A percentile compares a stretch with the other conserved stretches of the same genome.
Conservation (phyloP, 2,888 invertebrate genomes). For the Drosophila greeni region DNA sequence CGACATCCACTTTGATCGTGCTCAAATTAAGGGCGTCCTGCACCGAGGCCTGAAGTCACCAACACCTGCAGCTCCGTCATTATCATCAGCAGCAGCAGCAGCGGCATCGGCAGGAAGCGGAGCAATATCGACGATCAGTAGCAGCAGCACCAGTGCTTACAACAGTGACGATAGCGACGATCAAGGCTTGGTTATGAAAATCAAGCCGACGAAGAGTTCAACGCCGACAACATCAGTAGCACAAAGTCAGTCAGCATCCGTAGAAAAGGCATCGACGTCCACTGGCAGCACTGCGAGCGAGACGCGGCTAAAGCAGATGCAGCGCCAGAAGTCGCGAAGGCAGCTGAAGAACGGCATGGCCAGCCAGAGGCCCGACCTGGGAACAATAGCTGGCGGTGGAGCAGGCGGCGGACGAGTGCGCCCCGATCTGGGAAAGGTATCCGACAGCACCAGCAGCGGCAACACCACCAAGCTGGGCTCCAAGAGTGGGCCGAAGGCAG, state of each 20-base stretch:
- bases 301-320: slow-evolving; percentile 79
- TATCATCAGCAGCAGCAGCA: slow-evolving; percentile 1
- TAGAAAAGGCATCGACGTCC: slow-evolving; percentile 76
- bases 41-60: slow-evolving; percentile 72
- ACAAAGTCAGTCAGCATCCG: slow-evolving; percentile 26
- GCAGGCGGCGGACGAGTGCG: slow-evolving; percentile 77
- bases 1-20: slow-evolving; percentile 80
- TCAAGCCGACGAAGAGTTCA: slow-evolving; percentile 44
- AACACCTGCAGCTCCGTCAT: slow-evolving; percentile 42
- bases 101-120: slow-evolving; percentile 8
- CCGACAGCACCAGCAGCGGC: slow-evolving; percentile 65
- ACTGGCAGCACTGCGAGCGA: slow-evolving; percentile 65
- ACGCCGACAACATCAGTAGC: slow-evolving; percentile 30
- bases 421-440: slow-evolving; percentile 72
- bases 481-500: slow-evolving; percentile 59
- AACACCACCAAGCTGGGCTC: slow-evolving; percentile 46
- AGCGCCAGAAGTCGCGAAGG: slow-evolving; percentile 80
- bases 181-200: slow-evolving; percentile 59
- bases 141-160: slow-evolving; percentile 62
- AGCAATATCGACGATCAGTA: slow-evolving; percentile 36
- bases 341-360: slow-evolving; percentile 80
- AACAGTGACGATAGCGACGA: slow-evolving; percentile 63
- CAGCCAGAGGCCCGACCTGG: slow-evolving; percentile 82
- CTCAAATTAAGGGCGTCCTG: slow-evolving; percentile 75
- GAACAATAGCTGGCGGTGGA: slow-evolving; percentile 79